Evolutionary conservation across 2,797 vertebrate species (phyloP).

Genomic region (Hoplostethus mediterraneus): DNA sequence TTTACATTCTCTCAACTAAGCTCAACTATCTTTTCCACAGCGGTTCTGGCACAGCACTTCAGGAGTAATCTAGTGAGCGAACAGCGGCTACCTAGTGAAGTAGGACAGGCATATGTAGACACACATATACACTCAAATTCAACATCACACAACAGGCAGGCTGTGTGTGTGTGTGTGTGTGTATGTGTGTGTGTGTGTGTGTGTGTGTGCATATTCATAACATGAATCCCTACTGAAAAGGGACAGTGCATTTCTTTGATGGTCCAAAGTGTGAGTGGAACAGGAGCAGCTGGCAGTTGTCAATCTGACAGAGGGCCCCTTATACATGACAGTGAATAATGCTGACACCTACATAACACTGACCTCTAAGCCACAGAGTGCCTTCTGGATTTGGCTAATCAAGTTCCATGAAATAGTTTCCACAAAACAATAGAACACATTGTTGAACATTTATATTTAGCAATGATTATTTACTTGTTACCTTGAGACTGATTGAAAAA

Average conservation of each 20-base stretch:
- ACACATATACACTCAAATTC: too few relatives aligned
- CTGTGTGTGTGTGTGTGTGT: conserved; percentile 9
- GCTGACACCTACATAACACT: conserved; percentile 1
- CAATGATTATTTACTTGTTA: too few relatives aligned
- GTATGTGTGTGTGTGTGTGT: not conserved
- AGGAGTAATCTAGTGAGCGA: not conserved
- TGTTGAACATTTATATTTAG: too few relatives aligned
- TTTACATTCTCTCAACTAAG: not conserved
- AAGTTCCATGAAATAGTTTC: too few relatives aligned
- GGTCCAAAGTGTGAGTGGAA: not conserved
- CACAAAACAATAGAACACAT: too few relatives aligned
- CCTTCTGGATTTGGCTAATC: too few relatives aligned
- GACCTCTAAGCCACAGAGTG: not conserved
- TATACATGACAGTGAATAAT: conserved; percentile 21
- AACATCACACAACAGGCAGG: not conserved
- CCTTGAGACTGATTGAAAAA: too few relatives aligned
- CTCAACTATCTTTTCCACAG: not conserved
- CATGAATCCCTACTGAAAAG: not conserved
- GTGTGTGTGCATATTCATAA: not conserved
- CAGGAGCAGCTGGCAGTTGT: conserved; percentile 41
- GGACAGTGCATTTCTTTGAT: not conserved
- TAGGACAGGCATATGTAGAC: not conserved
- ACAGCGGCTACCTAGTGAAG: not conserved
- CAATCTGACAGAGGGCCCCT: conserved; percentile 27
- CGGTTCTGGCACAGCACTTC: not conserved